Conservation (phyloP, 1,140 invertebrate genomes). For the Dreissena polymorpha region DNA sequence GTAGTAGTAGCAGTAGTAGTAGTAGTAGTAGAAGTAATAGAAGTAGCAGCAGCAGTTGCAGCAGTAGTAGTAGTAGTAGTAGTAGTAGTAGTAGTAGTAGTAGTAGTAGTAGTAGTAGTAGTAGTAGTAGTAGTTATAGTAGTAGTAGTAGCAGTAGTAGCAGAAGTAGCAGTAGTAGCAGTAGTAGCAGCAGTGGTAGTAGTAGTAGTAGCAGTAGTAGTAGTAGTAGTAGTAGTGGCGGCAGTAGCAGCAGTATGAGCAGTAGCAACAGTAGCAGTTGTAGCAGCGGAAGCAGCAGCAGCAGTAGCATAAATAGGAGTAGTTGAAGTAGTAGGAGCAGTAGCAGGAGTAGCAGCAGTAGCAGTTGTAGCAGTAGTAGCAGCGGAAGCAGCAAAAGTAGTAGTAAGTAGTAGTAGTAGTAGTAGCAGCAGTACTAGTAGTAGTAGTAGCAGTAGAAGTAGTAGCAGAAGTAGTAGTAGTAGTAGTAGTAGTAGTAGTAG, state of each 20-base stretch:
- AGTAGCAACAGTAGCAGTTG: neutral
- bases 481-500: slow-evolving; percentile 13
- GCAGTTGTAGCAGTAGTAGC: neutral
- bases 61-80: slow-evolving; percentile 4
- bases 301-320: slow-evolving; percentile 9
- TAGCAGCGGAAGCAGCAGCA: neutral
- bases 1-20: neutral
- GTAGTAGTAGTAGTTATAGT: slow-evolving; percentile 8
- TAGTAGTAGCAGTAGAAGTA: neutral
- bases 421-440: neutral
- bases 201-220: slow-evolving; percentile 26
- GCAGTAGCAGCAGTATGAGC: slow-evolving; percentile 1
- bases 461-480: slow-evolving; percentile 11
- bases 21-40: slow-evolving; percentile 8
- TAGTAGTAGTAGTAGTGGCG: slow-evolving; percentile 15
- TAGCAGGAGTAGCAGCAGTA: neutral
- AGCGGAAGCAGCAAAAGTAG: neutral
- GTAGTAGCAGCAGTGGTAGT: slow-evolving; percentile 4
- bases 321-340: too few species aligned
- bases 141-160: slow-evolving; percentile 6
- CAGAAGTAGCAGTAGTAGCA: slow-evolving; percentile 1
- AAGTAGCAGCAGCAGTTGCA: slow-evolving; percentile 9
- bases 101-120: slow-evolving; percentile 8
- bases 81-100: slow-evolving; percentile 12
- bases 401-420: too few species aligned